Percentiles rank a stretch among this genome's conserved stretches.
phyloP scores from a whole-genome alignment of 1,140 invertebrate species.

The Mesaphorura yosii region DNA sequence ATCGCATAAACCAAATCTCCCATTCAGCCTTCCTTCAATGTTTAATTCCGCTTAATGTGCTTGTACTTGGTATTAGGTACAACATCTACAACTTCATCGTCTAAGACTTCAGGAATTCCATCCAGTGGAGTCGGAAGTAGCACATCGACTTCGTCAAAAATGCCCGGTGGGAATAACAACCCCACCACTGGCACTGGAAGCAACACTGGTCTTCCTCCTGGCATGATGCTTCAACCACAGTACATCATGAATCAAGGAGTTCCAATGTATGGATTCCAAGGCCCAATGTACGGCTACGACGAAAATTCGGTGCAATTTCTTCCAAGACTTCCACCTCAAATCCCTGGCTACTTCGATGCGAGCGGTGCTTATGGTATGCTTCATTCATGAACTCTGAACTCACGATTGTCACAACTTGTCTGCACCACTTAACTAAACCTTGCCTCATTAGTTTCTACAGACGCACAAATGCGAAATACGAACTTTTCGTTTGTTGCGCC shows the following conservation, averaged over 20 bases:
- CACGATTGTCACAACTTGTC: background rate
- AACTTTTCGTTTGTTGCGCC: background rate
- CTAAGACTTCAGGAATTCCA: conserved; percentile 18
- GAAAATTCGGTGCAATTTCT: conserved; percentile 25
- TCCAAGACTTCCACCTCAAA: conserved; percentile 23
- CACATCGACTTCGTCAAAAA: conserved; percentile 10
- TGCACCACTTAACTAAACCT: background rate
- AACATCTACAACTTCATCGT: conserved; percentile 14
- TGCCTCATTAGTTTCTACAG: background rate
- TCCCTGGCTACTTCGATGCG: conserved; percentile 26
- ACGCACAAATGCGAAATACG: no score
- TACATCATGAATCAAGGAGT: conserved; percentile 28
- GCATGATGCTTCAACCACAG: conserved; percentile 29
- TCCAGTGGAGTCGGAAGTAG: background rate
- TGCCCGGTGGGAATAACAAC: background rate
- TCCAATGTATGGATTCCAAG: conserved; percentile 25
- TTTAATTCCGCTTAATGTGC: no score
- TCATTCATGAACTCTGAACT: background rate
- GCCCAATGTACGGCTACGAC: conserved; percentile 24
- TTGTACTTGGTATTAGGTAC: no score
- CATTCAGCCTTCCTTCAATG: no score
- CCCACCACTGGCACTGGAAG: background rate
- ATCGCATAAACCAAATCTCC: no score
- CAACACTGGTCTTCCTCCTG: conserved; percentile 24
- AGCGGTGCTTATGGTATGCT: conserved; percentile 23